Evolutionary conservation across 2,797 vertebrate genomes (phyloP), one percentile per base, ranked within the genome.

Genomic region (Brotula barbata): DNA sequence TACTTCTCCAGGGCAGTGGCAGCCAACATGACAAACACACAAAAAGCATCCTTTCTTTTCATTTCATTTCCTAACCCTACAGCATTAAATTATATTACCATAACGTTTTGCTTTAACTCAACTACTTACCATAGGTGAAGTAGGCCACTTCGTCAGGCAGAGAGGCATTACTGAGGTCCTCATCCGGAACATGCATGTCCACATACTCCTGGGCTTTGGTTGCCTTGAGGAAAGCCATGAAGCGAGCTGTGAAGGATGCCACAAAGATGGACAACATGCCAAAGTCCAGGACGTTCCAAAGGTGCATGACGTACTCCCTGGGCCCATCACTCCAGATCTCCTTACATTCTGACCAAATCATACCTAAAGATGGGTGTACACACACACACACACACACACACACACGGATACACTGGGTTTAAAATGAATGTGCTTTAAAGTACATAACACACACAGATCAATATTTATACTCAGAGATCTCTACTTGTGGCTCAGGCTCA

Each of bases 291-390:
- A 98, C 91, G 46, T 98, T 98, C 96, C 96, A 98, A 45, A 98
- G 90, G 64, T 98, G 96, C 89, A 97, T 86, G 71, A 96, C 73
- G 0, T 98, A 98, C 73, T 98, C 96, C 0, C 96, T 89, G 0
- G 96, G 96, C 1, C 96, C 96, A 7, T 98, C 96, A 2, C 83
- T 91, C 96, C 96, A 98, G 80, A 98, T 96, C 85, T 98, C 96
- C 85, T 98, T 98, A 84, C 95, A 96, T 76, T 98, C 96, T 0
- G 94, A 97, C 96, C 96, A 98, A 50, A 98, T 97, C 96, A 98
- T 98, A 7, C 90, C 90, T 92, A 25, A 50, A 50, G 17, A 2
- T 6, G 2, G 31, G 31, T 2, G 9, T 6, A 33, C 7, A 37
- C 2, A 60, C 16, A 64, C 21, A 60, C 40, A 49, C 12, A 28